Percentiles rank a stretch among this genome's conserved stretches.
These are phyloP conservation scores for Gorsachius magnificus DNA, from an alignment of 2,797 vertebrate genomes.

Conservation along the genomic window DNA sequence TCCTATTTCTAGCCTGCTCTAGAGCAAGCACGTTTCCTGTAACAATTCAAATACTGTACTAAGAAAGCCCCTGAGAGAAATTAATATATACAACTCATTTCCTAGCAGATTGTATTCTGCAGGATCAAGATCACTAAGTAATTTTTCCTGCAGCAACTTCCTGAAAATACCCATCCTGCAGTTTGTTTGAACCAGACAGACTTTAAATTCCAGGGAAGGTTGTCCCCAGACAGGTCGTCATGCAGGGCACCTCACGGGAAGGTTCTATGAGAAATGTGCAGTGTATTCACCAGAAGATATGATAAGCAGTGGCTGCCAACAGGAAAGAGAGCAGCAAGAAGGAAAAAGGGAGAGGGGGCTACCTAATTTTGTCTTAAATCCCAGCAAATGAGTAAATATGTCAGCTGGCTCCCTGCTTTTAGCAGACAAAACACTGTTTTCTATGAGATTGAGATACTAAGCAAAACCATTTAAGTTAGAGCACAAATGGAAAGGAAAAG, in stretches of 20 bases:
- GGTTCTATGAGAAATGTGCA: not conserved
- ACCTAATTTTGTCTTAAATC: not conserved
- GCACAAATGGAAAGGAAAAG: not conserved
- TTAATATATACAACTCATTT: not conserved
- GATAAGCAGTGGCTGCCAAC: not conserved
- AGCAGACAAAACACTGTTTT: not conserved
- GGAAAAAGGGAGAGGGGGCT: not conserved
- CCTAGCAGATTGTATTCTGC: not conserved
- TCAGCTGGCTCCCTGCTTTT: not conserved
- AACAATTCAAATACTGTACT: not conserved
- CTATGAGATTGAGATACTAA: not conserved
- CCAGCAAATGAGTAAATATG: not conserved
- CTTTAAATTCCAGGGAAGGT: not conserved
- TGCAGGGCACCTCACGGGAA: not conserved
- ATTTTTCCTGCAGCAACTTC: not conserved
- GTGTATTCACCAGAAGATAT: not conserved
- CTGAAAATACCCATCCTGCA: not conserved
- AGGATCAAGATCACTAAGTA: not conserved
- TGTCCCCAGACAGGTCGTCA: rapidly evolving
- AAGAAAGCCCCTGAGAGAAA: not conserved
- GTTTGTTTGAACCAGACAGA: not conserved
- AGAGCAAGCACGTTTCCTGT: not conserved
- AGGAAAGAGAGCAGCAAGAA: not conserved
- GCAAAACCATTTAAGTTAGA: not conserved
- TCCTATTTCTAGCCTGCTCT: not conserved